Conservation (phyloP, 2,113 vertebrate genomes). For the Notothenia coriiceps region DNA sequence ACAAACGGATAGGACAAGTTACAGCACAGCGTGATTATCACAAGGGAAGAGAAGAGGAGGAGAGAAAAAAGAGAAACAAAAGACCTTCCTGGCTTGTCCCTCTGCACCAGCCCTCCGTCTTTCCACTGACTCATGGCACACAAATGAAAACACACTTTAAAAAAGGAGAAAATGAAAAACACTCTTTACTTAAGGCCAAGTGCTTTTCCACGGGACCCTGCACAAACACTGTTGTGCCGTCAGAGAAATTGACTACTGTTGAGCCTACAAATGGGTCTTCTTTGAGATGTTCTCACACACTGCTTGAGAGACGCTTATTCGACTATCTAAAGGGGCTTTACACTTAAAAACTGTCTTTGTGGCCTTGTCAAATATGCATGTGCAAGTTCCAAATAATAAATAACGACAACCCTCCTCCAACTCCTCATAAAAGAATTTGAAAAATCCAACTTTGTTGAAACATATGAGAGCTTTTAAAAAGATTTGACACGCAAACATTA, state of each 20-base stretch:
- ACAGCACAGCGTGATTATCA: slow-evolving; percentile 74
- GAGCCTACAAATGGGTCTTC: slow-evolving; percentile 40
- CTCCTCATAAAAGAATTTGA: neutral
- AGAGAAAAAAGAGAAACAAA: slow-evolving; percentile 54
- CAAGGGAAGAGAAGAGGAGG: slow-evolving; percentile 42
- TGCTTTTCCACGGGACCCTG: slow-evolving; percentile 64
- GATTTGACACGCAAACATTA: slow-evolving; percentile 62
- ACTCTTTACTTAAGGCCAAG: slow-evolving; percentile 65
- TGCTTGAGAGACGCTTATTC: neutral
- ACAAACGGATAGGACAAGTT: slow-evolving; percentile 73
- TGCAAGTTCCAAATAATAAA: slow-evolving; percentile 12
- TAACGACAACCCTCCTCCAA: neutral
- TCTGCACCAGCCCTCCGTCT: slow-evolving; percentile 55
- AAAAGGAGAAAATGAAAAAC: slow-evolving; percentile 71
- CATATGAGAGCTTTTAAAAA: slow-evolving; percentile 57
- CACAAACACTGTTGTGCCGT: slow-evolving; percentile 56
- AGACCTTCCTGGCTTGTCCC: slow-evolving; percentile 65
- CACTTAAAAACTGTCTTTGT: slow-evolving; percentile 1
- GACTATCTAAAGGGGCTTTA: slow-evolving; percentile 17
- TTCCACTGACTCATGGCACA: slow-evolving; percentile 76
- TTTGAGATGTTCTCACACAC: slow-evolving; percentile 34
- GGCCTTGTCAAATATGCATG: neutral
- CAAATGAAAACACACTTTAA: slow-evolving; percentile 76
- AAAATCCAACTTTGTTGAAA: slow-evolving; percentile 31
- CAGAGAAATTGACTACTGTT: slow-evolving; percentile 60